Evolutionary conservation across 92 coral and sea anemone species (phyloP).

Genomic region (Porites divaricata): DNA sequence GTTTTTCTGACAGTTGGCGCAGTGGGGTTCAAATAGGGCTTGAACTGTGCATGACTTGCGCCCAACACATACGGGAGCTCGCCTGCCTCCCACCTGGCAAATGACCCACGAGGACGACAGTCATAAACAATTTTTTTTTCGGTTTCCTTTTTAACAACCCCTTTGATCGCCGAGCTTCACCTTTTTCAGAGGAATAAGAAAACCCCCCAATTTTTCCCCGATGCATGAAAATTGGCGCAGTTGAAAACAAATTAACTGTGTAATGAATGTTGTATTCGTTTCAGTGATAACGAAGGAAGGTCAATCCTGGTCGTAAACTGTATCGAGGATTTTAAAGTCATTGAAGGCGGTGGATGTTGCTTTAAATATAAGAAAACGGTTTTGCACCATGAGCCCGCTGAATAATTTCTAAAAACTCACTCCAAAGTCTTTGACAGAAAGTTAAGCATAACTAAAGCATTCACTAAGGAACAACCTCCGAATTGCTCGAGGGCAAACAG

Average conservation of each 20-base stretch:
- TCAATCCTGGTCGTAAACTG: background rate
- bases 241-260: too few species aligned
- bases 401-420: background rate
- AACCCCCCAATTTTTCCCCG: background rate
- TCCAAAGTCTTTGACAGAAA: background rate
- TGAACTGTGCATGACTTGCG: constrained; percentile 20
- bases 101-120: constrained; percentile 23
- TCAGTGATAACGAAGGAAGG: background rate
- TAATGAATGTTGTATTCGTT: background rate
- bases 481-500: constrained; percentile 31
- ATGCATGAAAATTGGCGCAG: too few species aligned
- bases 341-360: background rate
- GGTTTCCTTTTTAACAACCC: background rate
- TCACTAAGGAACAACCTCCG: background rate
- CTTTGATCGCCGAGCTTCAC: background rate
- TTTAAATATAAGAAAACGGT: background rate
- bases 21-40: constrained; percentile 4
- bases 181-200: background rate
- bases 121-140: constrained; percentile 15
- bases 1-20: background rate
- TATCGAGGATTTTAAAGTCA: background rate
- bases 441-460: too few species aligned
- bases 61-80: constrained; percentile 31
- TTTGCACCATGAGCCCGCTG: background rate
- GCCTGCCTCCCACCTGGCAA: constrained; percentile 10